phyloP scores from a whole-genome alignment of 2,113 vertebrate genomes.

The Meriones unguiculatus region DNA sequence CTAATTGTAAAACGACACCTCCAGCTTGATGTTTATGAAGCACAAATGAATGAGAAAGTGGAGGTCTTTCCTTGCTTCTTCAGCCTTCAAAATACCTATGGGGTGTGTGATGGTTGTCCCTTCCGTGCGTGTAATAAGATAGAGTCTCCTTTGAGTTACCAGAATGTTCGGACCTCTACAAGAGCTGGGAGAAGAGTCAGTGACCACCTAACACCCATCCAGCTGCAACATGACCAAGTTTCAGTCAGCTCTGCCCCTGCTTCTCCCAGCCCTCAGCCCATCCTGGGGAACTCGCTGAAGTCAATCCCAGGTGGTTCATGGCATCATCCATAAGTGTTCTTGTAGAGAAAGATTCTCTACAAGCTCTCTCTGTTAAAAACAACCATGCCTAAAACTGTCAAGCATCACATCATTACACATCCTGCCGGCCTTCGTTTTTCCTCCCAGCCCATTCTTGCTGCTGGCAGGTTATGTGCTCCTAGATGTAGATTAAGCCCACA shows the following conservation, averaged over 20 bases:
- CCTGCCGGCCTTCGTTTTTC: neutral
- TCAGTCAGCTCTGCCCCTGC: rapidly evolving
- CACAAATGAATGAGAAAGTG: neutral
- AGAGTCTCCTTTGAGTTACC: neutral
- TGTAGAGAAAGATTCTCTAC: neutral
- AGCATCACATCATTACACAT: neutral
- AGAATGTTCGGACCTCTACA: neutral
- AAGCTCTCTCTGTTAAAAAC: neutral
- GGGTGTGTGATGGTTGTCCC: neutral
- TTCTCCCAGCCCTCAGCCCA: neutral
- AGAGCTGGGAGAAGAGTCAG: neutral
- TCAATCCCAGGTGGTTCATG: neutral
- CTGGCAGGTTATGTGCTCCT: neutral
- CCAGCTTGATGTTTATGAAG: neutral
- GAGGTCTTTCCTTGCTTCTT: neutral
- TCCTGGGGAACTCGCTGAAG: neutral
- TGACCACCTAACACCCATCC: neutral
- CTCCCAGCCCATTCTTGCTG: neutral
- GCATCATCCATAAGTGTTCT: neutral
- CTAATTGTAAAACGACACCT: neutral
- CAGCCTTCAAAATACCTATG: neutral
- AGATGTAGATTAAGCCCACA: neutral
- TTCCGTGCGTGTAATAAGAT: neutral
- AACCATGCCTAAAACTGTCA: constrained; percentile 7
- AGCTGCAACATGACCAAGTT: rapidly evolving